Percentiles rank a stretch among this genome's conserved stretches.
Conservation (phyloP, 2,797 vertebrate species). For the Neosalanx taihuensis region DNA sequence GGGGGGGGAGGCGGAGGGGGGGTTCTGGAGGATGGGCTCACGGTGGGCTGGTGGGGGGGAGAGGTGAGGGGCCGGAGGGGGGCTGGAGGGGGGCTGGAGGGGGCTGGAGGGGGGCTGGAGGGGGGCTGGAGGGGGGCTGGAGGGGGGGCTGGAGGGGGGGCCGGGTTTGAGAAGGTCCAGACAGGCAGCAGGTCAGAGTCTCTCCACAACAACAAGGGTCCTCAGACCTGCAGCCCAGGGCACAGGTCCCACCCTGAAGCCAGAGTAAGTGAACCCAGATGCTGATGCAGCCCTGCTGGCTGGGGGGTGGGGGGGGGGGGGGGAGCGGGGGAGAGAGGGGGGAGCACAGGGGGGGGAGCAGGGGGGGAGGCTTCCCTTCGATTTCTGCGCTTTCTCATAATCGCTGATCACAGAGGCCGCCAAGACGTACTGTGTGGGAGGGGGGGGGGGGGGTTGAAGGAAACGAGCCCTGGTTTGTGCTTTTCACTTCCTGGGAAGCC, state of each 20-base stretch:
- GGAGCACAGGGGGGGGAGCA: background rate
- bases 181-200: conserved; percentile 69
- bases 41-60: conserved; percentile 23
- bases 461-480: conserved; percentile 67
- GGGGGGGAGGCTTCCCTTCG: conserved; percentile 69
- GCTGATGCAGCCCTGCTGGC: conserved; percentile 69
- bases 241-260: conserved; percentile 58
- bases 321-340: conserved; percentile 11
- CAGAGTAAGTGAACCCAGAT: conserved; percentile 93
- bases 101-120: conserved; percentile 50
- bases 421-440: conserved; percentile 81
- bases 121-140: conserved; percentile 29
- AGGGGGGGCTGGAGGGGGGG: too few relatives aligned
- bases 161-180: conserved; percentile 86
- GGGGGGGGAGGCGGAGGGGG: conserved; percentile 45
- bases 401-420: conserved; percentile 82
- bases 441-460: conserved; percentile 62
- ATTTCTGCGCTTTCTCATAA: conserved; percentile 87
- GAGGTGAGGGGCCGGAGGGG: conserved; percentile 54
- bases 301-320: conserved; percentile 10
- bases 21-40: conserved; percentile 44
- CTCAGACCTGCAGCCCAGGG: conserved; percentile 87
- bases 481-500: conserved; percentile 75
- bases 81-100: conserved; percentile 51
- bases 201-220: conserved; percentile 77